Base-by-base conservation (phyloP, 2,113 vertebrate species). In the Onychostruthus taczanowskii region DNA sequence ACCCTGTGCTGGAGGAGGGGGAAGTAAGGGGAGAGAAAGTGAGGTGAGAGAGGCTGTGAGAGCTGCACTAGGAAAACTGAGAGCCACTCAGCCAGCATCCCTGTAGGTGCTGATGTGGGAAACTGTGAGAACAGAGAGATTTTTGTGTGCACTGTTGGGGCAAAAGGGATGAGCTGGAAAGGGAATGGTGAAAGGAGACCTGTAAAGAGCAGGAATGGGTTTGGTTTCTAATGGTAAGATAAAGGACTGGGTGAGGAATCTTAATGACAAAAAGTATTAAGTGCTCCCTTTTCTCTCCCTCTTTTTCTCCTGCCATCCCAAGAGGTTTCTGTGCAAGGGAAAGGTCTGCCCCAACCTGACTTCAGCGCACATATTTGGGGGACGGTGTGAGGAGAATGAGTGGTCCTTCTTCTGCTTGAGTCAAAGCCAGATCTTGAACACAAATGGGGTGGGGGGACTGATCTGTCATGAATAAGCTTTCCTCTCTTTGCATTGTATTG, bases 371-470 rank as follows among this genome's bases (percentile, higher is more conserved):
- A 7, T 33, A 56, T 33, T 4, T 0, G 30, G 33, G 47, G 30
- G 13, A 81, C 31, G 39, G 19, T 56, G 30, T 22, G 52, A 70
- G 20, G 24, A 79, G 10, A 44, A 53, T 47, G 61, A 67, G 41
- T 0, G 5, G 31, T 56, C 55, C 46, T 75, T 69, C 31, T 80
- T 87, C 88, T 66, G 49, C 70, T 63, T 3, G 35, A 85, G 39
- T 59, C 85, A 84, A 89, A 96, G 63, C 39, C 58, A 82, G 37
- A 50, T 66, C 63, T 44, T 47, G 21, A 62, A 80, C 44, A 84
- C 55, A 90, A 64, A 64, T 27, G 18, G 12, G 18, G 16, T 72
- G 5, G 14, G 23, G 18, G 33, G 21, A 47, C 23, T 2, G 6
- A 11, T 87, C 39, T 72, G 58, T 58, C 52, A 12, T 26, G 39